Conservation (phyloP, 2,113 vertebrate species). For the Cygnus buccinator region DNA sequence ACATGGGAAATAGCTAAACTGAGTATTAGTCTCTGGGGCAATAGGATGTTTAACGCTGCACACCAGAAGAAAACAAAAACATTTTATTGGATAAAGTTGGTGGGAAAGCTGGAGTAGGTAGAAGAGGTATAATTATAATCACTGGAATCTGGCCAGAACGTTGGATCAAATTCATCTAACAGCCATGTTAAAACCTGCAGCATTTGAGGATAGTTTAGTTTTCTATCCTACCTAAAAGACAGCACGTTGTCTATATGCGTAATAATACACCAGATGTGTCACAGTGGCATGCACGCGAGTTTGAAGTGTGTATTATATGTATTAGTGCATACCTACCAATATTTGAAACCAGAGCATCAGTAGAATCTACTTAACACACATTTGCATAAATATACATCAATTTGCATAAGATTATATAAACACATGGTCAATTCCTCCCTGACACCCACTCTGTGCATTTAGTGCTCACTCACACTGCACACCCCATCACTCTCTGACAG, state of each 20-base stretch:
- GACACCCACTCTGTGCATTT: neutral
- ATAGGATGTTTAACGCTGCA: neutral
- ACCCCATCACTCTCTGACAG: neutral
- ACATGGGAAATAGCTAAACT: neutral
- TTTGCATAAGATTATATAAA: conserved; percentile 27
- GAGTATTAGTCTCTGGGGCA: neutral
- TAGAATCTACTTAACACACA: conserved; percentile 32
- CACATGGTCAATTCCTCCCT: neutral
- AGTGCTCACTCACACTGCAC: accelerated
- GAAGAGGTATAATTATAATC: neutral
- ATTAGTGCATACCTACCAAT: neutral
- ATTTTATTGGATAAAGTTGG: neutral
- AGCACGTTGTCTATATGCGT: accelerated
- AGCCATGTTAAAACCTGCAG: neutral
- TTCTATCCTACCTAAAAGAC: neutral
- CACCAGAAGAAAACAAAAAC: conserved; percentile 1
- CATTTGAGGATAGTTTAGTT: neutral
- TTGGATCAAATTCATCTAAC: neutral
- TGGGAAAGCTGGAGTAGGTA: neutral
- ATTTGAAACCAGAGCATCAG: neutral
- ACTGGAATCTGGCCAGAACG: conserved; percentile 2
- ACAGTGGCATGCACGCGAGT: neutral
- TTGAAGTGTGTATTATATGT: neutral
- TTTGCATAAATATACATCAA: conserved; percentile 30
- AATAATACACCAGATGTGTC: accelerated